Evolutionary conservation across 2,888 invertebrate species (phyloP).

Genomic region (Osmoderma eremita): DNA sequence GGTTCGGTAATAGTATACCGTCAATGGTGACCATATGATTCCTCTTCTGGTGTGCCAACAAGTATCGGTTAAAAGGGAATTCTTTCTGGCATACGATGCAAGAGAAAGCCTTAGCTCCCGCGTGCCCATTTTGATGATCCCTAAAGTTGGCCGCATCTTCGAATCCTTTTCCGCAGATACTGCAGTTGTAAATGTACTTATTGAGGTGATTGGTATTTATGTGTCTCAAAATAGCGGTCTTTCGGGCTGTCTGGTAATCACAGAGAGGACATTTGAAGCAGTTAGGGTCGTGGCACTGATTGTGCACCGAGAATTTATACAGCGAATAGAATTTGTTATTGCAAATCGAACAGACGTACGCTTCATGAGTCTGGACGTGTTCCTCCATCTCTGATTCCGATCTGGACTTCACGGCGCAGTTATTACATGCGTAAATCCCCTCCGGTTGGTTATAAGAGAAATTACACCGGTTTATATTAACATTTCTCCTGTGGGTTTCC

Average conservation of each 20-base stretch:
- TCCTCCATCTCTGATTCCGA: conserved; percentile 52
- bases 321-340: conserved; percentile 55
- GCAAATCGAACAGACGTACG: conserved; percentile 63
- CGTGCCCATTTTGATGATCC: conserved; percentile 69
- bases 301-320: conserved; percentile 56
- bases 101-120: conserved; percentile 65
- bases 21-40: conserved; percentile 59
- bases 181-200: conserved; percentile 65
- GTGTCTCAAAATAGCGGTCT: conserved; percentile 54
- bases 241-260: conserved; percentile 45
- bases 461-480: conserved; percentile 28
- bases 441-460: conserved; percentile 50
- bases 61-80: conserved; percentile 65
- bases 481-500: conserved; percentile 64
- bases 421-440: conserved; percentile 54
- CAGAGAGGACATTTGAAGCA: conserved; percentile 40
- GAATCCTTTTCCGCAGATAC: conserved; percentile 67
- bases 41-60: conserved; percentile 63
- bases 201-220: conserved; percentile 56
- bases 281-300: conserved; percentile 53
- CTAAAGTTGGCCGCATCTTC: conserved; percentile 66
- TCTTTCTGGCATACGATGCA: conserved; percentile 67
- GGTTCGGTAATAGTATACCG: conserved; percentile 62
- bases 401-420: conserved; percentile 53
- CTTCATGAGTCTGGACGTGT: conserved; percentile 52